These are phyloP conservation scores for Cristatella mucedo DNA, from an alignment of 2,888 invertebrate genomes.

Conservation along the genomic window DNA sequence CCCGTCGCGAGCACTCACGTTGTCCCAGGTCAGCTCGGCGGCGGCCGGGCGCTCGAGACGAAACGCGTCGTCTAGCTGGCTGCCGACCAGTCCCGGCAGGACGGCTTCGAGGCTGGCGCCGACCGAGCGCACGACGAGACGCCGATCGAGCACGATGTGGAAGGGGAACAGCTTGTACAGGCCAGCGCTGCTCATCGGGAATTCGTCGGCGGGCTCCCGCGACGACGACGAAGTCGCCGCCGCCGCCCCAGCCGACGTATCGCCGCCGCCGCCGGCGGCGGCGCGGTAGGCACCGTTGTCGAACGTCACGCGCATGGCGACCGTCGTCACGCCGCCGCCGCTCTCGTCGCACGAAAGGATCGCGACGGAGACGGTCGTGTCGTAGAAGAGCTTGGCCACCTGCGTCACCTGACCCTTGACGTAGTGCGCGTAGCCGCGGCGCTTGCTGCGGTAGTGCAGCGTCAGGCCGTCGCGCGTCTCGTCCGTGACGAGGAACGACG, in stretches of 20 bases:
- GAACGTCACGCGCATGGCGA: conserved; percentile 79
- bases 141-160: conserved; percentile 80
- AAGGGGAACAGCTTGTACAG: conserved; percentile 94
- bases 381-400: conserved; percentile 82
- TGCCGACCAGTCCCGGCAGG: conserved; percentile 44
- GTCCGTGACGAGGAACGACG: conserved; percentile 30
- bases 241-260: no score
- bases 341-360: conserved; percentile 67
- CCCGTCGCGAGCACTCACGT: no score
- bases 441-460: conserved; percentile 59
- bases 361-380: conserved; percentile 82
- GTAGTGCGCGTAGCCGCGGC: conserved; percentile 79
- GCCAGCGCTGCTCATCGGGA: conserved; percentile 39
- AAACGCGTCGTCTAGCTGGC: conserved; percentile 79
- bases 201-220: neutral
- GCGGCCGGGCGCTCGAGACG: conserved; percentile 78
- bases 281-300: conserved; percentile 71
- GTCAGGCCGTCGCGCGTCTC: conserved; percentile 70
- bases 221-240: conserved; percentile 13
- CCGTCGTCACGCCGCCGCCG: conserved; percentile 79
- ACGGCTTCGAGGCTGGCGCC: conserved; percentile 32
- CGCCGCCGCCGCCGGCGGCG: no score
- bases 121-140: conserved; percentile 31
- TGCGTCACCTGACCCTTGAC: conserved; percentile 65
- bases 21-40: no score